Base-by-base conservation (phyloP, 2,113 vertebrate species). In the Seriola aureovittata region DNA sequence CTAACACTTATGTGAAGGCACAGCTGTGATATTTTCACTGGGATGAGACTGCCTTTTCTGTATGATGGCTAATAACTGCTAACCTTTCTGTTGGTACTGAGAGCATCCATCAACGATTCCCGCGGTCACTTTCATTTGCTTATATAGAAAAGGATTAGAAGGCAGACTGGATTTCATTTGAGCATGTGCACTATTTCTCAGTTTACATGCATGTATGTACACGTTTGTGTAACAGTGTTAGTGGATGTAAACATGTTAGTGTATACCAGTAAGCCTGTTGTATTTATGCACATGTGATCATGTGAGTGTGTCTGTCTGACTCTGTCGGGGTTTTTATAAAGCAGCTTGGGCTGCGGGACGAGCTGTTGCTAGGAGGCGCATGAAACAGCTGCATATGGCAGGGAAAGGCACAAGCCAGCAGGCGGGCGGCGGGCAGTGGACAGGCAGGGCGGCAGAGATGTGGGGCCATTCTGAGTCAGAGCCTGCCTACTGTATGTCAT, bases 291-390 rank as follows among this genome's bases (percentile, higher is more conserved):
- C 46, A 23, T 11, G 14, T 71, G 38, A 32, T 32, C 12, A 8
- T 14, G 29, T 29, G n/a, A 42, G 16, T 21, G 59, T 44, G 54
- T 67, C 67, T 55, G 38, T 57, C 19, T 71, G 59, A 46, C 40
- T 85, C 63, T 59, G 23, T 23, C 5, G 38, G 46, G 1, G 1
- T 74, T 76, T 85, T 57, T 66, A 55, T 65, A 63, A 83, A 90
- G 66, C 85, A 86, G 82, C 79, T 70, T 85, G 74, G 52, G 63
- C 74, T 8, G 6, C 21, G 65, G 79, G 62, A 73, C 78, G 21
- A 71, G 82, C 82, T 85, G 89, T 86, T 90, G 86, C 89, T 84
- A 83, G 84, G 84, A 88, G 82, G 78, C 42, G 16, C 57, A 52
- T 32, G 77, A 78, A 84, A 81, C 58, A 72, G 80, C 80, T 90